Evolutionary conservation across 2,888 invertebrate species (phyloP).

Genomic region (Heliconius hortense): DNA sequence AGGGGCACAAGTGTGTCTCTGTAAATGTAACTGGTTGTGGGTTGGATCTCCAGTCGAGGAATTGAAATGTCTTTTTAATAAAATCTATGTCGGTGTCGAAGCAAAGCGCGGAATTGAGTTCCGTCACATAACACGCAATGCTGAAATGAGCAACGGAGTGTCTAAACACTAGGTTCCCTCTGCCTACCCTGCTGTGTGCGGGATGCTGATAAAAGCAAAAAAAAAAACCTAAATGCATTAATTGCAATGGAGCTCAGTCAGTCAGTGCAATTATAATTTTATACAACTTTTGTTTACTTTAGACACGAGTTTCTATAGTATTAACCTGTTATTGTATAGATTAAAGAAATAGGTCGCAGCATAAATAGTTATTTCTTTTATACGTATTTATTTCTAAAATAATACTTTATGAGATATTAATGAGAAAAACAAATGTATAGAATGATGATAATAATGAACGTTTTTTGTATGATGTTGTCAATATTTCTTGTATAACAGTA

Average conservation of each 20-base stretch:
- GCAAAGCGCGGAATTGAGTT: no score
- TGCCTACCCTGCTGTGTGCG: no score
- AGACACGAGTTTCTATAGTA: slow-evolving; percentile 12
- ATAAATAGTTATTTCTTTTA: neutral
- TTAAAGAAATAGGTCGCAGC: slow-evolving; percentile 19
- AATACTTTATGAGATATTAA: neutral
- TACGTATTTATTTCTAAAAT: neutral
- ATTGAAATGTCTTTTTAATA: no score
- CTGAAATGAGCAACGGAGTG: no score
- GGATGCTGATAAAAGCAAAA: no score
- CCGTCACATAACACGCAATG: no score
- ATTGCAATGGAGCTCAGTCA: neutral
- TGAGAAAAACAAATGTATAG: neutral
- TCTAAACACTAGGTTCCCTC: no score
- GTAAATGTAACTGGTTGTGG: no score
- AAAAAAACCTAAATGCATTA: neutral
- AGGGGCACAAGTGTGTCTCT: no score
- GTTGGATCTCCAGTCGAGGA: no score
- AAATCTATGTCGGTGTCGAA: no score
- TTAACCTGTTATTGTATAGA: slow-evolving; percentile 23
- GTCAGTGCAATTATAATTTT: slow-evolving; percentile 23
- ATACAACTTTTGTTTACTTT: slow-evolving; percentile 14
- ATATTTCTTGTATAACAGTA: no score
- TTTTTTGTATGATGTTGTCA: neutral
- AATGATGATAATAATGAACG: neutral